A percentile compares a stretch with the other conserved stretches of the same genome.
Conservation (phyloP, 2,113 vertebrate genomes). For the Reinhardtius hippoglossoides region DNA sequence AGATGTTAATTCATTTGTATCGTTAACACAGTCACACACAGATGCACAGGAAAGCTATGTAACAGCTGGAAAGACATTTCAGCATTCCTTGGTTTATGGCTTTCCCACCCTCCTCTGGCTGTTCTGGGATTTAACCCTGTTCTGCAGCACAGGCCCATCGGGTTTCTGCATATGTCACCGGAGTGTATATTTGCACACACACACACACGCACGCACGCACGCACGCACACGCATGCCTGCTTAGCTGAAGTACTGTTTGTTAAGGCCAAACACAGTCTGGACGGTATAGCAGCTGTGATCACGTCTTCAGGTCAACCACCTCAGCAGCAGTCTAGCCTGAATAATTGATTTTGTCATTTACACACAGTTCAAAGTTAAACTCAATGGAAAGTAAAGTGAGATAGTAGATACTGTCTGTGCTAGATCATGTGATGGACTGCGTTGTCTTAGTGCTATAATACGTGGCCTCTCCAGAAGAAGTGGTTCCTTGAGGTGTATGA, state of each 20-base stretch:
- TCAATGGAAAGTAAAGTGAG: background rate
- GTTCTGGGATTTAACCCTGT: background rate
- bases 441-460: background rate
- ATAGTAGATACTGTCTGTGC: background rate
- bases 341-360: conserved; percentile 21
- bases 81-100: conserved; percentile 40
- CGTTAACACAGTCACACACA: conserved; percentile 14
- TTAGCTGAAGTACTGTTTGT: conserved; percentile 15
- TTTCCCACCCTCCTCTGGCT: background rate
- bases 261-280: conserved; percentile 33
- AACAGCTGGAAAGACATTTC: conserved; percentile 19
- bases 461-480: background rate
- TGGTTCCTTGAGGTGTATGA: background rate
- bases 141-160: background rate
- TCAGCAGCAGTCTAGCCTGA: conserved; percentile 8
- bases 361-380: conserved; percentile 11
- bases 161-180: conserved; percentile 8
- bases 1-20: conserved; percentile 32
- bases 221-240: background rate
- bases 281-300: background rate
- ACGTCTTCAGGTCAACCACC: conserved; percentile 3
- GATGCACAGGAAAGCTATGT: background rate
- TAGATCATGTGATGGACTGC: background rate
- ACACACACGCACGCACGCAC: conserved; percentile 6
- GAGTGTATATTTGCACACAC: background rate